Conservation (phyloP, 2,888 invertebrate species). For the Ophioninae sp. region DNA sequence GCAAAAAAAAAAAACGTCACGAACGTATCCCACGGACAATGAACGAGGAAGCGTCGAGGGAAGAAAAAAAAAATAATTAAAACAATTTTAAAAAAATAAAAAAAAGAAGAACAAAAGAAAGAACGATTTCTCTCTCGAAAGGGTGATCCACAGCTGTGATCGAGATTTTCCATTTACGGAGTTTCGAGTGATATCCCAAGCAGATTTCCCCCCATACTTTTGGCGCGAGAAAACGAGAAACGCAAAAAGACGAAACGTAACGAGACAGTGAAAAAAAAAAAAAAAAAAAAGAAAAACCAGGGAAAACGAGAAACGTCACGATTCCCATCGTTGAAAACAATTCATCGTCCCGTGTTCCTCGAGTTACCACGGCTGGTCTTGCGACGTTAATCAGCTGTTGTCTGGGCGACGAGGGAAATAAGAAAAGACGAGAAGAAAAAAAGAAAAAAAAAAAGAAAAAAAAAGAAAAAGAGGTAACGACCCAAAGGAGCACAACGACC, state of each 20-base stretch:
- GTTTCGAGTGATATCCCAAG: neutral
- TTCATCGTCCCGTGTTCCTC: neutral
- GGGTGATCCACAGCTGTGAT: too few relatives aligned
- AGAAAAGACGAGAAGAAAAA: neutral
- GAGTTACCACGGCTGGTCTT: neutral
- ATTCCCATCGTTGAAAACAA: slow-evolving; percentile 46
- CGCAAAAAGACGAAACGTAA: too few relatives aligned
- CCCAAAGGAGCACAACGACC: neutral
- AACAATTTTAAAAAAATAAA: too few relatives aligned
- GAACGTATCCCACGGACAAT: too few relatives aligned
- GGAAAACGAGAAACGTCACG: slow-evolving; percentile 48
- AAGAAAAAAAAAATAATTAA: too few relatives aligned
- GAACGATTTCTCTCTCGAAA: too few relatives aligned
- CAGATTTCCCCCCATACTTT: neutral
- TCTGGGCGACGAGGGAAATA: slow-evolving; percentile 7
- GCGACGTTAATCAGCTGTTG: slow-evolving; percentile 16
- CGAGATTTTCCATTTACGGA: too few relatives aligned
- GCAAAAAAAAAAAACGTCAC: too few relatives aligned
- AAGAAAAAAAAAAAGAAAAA: too few relatives aligned
- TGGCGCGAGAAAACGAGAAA: neutral
- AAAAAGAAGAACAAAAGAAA: too few relatives aligned
- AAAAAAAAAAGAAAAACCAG: neutral
- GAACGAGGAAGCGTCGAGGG: too few relatives aligned
- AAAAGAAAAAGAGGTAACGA: slow-evolving; percentile 7
- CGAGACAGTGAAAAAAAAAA: too few relatives aligned